These are phyloP conservation scores for Aphaenogaster rudis DNA, from an alignment of 1,140 invertebrate species.

Conservation along the genomic window DNA sequence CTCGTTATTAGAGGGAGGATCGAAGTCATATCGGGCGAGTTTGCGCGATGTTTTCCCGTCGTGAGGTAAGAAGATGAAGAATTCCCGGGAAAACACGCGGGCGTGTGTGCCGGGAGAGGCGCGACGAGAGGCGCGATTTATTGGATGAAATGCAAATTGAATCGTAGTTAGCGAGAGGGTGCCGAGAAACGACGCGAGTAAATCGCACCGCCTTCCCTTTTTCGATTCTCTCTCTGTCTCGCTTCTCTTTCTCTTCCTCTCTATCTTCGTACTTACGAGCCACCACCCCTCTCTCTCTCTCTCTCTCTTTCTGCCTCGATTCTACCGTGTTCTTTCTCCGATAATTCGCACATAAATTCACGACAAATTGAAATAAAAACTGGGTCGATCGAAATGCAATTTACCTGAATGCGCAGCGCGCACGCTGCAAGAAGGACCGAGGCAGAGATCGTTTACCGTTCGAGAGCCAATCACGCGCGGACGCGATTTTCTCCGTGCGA, in stretches of 20 bases:
- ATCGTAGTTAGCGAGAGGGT: constrained; percentile 74
- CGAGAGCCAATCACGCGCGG: constrained; percentile 57
- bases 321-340: constrained; percentile 58
- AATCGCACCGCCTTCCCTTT: constrained; percentile 55
- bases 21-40: background rate
- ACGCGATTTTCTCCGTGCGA: constrained; percentile 8
- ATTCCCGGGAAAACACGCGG: constrained; percentile 55
- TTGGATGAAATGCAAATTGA: constrained; percentile 78
- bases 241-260: background rate
- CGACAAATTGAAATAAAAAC: constrained; percentile 79
- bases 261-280: background rate
- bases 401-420: constrained; percentile 59
- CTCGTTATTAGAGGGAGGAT: background rate
- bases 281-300: background rate
- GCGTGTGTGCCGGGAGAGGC: constrained; percentile 28
- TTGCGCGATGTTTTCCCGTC: background rate
- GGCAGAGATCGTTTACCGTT: constrained; percentile 59
- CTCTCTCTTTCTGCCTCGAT: constrained; percentile 16
- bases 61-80: constrained; percentile 41
- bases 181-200: constrained; percentile 67
- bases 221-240: constrained; percentile 12
- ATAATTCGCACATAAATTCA: constrained; percentile 77
- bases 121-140: constrained; percentile 64
- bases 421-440: background rate
- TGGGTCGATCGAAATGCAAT: constrained; percentile 73